These are phyloP conservation scores for Crepidodera aurea DNA, from an alignment of 2,888 invertebrate genomes.

Conservation along the genomic window DNA sequence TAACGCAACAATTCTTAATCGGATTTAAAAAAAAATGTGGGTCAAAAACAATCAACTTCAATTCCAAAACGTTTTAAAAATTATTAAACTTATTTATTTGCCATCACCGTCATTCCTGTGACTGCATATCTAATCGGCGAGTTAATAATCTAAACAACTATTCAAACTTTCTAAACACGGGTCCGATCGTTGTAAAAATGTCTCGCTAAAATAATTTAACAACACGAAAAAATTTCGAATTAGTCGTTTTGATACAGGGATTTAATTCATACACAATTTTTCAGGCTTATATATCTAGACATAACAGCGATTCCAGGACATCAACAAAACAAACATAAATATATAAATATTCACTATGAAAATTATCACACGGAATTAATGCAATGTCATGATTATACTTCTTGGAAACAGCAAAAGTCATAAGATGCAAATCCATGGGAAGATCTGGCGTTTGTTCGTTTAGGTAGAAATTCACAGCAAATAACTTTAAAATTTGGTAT, in stretches of 20 bases:
- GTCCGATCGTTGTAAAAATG: not conserved
- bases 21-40: too few species aligned
- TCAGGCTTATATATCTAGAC: conserved; percentile 33
- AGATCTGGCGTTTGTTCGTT: not conserved
- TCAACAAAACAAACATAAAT: conserved; percentile 32
- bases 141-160: too few species aligned
- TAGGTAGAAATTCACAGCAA: too few species aligned
- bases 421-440: not conserved
- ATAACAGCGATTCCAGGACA: conserved; percentile 28
- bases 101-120: too few species aligned
- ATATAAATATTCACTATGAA: conserved; percentile 34
- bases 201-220: not conserved
- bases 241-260: not conserved
- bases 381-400: conserved; percentile 32
- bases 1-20: too few species aligned
- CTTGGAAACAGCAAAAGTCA: conserved; percentile 29
- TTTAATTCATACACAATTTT: not conserved
- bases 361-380: conserved; percentile 34
- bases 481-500: too few species aligned
- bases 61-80: too few species aligned
- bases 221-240: too few species aligned
- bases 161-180: too few species aligned
- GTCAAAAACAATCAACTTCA: too few species aligned
- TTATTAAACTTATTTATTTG: too few species aligned
- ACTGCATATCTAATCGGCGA: too few species aligned